Evolutionary conservation across 2,797 vertebrate species (phyloP), one percentile per base, ranked within the genome.

Genomic region (Octomys mimax): DNA sequence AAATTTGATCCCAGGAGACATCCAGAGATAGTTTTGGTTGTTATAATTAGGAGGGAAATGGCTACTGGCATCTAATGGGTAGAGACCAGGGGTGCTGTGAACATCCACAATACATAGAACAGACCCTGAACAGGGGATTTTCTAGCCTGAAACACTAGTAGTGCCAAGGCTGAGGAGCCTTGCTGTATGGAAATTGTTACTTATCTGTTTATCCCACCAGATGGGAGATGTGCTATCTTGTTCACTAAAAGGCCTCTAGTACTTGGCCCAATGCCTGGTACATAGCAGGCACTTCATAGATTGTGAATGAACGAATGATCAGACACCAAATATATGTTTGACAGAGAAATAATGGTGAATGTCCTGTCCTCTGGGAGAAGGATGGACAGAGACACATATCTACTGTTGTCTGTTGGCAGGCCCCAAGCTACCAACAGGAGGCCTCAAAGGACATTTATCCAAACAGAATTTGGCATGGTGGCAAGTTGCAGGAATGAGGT

Each of bases 231-330:
- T 26, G 31, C 31, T 70, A 28, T 46, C 52, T 70, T 80, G 64
- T 61, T 92, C 49, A 16, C 33, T 46, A 46, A 5, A 59, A 46
- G 39, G 46, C 68, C 70, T 75, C 28, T 31, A 21, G 2, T 78
- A 61, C 39, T 59, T n/a, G 79, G 42, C 59, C 89, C 39, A 92
- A 71, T 46, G 70, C 33, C 78, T 86, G 73, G 42, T 36, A 57
- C 39, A 26, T 36, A 90, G 46, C 16, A 85, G 89, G 49, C 12
- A 77, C 19, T 88, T 71, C 71, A 33, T 73, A 61, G 61, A 66
- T n/a, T n/a, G 79, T 83, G 75, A 82, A 49, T 89, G 68, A 89
- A 80, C 66, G 33, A 91, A 42, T 78, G 66, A n/a, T 46, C 46
- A 71, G 62, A 36, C 28, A 88, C 36, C 57, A 46, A 13, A 59